These are phyloP conservation scores for Heterochromis multidens DNA, from an alignment of 2,113 vertebrate genomes.

Conservation along the genomic window DNA sequence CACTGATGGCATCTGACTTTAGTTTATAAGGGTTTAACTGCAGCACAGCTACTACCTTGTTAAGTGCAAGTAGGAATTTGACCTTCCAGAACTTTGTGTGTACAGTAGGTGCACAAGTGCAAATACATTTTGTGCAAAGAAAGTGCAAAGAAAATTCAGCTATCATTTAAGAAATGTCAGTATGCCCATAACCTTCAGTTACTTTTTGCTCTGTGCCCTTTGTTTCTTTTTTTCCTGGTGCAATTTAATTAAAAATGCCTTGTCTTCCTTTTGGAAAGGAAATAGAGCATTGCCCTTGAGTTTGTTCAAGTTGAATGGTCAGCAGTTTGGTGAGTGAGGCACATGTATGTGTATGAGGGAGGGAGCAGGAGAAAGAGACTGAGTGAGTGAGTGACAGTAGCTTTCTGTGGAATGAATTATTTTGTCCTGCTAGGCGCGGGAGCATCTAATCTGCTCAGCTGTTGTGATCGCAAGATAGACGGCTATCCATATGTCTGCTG, in stretches of 20 bases:
- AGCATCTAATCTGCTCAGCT: slow-evolving; percentile 59
- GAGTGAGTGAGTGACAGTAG: slow-evolving; percentile 52
- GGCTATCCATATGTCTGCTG: slow-evolving; percentile 17
- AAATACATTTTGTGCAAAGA: neutral
- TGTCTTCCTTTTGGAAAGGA: slow-evolving; percentile 30
- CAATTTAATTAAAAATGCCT: slow-evolving; percentile 59
- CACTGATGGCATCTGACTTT: neutral
- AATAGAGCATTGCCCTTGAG: slow-evolving; percentile 65
- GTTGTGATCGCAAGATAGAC: slow-evolving; percentile 42
- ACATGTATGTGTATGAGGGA: neutral
- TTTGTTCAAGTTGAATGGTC: slow-evolving; percentile 61
- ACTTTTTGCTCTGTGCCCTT: neutral
- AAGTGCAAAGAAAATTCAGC: neutral
- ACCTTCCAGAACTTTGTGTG: slow-evolving; percentile 19
- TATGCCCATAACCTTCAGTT: slow-evolving; percentile 41
- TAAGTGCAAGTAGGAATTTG: slow-evolving; percentile 11
- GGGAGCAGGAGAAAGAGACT: neutral
- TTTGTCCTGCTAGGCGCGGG: slow-evolving; percentile 14
- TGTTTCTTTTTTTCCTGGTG: slow-evolving; percentile 14
- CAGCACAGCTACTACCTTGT: neutral
- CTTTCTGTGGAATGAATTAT: slow-evolving; percentile 55
- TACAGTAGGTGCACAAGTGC: neutral
- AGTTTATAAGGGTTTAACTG: neutral
- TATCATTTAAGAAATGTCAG: slow-evolving; percentile 1
- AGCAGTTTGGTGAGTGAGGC: slow-evolving; percentile 12